These are phyloP conservation scores for Holothuria leucospilota DNA, from an alignment of 53 echinoderm and acorn worm genomes.

Conservation along the genomic window DNA sequence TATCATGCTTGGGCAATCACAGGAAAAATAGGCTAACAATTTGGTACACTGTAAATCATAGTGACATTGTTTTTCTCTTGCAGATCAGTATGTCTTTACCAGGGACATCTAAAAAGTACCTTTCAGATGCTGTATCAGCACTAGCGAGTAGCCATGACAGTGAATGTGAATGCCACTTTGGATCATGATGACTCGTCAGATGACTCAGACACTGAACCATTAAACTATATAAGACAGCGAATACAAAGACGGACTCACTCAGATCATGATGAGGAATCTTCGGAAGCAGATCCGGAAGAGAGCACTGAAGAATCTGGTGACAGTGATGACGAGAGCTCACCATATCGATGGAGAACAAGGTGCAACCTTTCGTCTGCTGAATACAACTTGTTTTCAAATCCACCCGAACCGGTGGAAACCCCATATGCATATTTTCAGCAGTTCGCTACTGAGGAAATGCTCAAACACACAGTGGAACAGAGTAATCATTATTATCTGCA, in stretches of 20 bases:
- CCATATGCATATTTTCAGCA: slow-evolving; percentile 58
- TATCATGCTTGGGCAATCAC: too few species aligned
- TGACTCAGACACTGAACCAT: slow-evolving; percentile 12
- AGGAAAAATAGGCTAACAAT: too few species aligned
- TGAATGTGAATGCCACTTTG: slow-evolving; percentile 1
- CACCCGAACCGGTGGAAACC: slow-evolving; percentile 6
- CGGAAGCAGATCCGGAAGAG: too few species aligned
- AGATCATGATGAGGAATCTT: background rate
- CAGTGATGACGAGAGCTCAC: background rate
- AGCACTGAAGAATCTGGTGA: too few species aligned
- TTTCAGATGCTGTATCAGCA: slow-evolving; percentile 11
- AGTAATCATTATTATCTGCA: slow-evolving; percentile 42
- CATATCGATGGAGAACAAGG: slow-evolving; percentile 21
- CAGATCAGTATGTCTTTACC: slow-evolving; percentile 15
- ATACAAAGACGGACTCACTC: background rate
- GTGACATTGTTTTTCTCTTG: background rate
- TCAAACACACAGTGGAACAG: slow-evolving; percentile 32
- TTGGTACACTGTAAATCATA: too few species aligned
- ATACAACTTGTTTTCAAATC: background rate
- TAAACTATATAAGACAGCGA: background rate
- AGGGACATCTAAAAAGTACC: background rate
- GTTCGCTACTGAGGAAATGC: slow-evolving; percentile 49
- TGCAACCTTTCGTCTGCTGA: background rate
- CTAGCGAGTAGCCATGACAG: slow-evolving; percentile 6
- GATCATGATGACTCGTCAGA: background rate